Evolutionary conservation across 1,140 invertebrate genomes (phyloP).

Genomic region (Dysdera silvatica): DNA sequence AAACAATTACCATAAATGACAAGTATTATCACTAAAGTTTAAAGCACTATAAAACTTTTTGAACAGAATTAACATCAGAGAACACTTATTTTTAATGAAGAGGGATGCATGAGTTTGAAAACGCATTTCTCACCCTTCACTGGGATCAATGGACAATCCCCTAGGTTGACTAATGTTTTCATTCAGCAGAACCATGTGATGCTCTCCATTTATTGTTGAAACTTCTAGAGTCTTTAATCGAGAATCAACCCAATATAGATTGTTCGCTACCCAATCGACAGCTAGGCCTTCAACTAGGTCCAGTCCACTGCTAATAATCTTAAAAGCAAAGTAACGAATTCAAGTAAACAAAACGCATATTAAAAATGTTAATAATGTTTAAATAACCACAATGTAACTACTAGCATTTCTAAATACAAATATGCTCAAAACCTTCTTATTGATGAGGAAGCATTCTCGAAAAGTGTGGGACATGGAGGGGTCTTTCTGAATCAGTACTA

Average conservation of each 20-base stretch:
- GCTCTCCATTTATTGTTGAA: constrained; percentile 69
- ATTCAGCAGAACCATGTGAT: constrained; percentile 75
- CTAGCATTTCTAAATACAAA: too few species aligned
- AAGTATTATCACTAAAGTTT: too few species aligned
- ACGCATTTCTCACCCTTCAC: constrained; percentile 54
- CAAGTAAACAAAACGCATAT: not conserved
- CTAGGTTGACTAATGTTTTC: constrained; percentile 91
- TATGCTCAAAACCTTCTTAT: too few species aligned
- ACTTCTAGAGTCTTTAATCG: constrained; percentile 90
- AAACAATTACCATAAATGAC: too few species aligned
- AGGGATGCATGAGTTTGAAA: not conserved
- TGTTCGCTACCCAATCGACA: constrained; percentile 90
- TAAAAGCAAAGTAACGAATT: not conserved
- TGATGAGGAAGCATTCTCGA: too few species aligned
- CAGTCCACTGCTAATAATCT: constrained; percentile 76
- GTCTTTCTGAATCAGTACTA: too few species aligned
- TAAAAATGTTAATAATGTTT: not conserved
- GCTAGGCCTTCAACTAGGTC: constrained; percentile 90
- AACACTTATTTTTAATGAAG: not conserved
- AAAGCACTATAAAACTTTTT: too few species aligned
- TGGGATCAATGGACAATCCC: constrained; percentile 88
- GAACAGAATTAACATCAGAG: too few species aligned
- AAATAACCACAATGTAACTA: too few species aligned
- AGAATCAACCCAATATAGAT: constrained; percentile 94
- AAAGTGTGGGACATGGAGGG: too few species aligned